Evolutionary conservation across 2,888 invertebrate species (phyloP).

Genomic region (Chrysomela aeneicollis): DNA sequence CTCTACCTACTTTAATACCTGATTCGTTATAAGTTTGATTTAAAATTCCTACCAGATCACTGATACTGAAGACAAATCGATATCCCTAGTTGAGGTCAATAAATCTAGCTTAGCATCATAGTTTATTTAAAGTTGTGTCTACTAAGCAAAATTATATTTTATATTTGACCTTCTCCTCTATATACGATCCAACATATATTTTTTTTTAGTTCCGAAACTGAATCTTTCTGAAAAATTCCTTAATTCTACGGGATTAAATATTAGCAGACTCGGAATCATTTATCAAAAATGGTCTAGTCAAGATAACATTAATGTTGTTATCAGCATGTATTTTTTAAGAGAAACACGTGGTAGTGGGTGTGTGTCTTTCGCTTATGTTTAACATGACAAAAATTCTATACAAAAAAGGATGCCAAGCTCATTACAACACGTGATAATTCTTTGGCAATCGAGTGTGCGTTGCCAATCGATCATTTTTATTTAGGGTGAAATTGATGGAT

Average conservation of each 20-base stretch:
- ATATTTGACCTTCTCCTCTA: too few species aligned
- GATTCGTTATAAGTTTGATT: too few species aligned
- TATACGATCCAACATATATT: too few species aligned
- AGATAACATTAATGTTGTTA: slow-evolving; percentile 43
- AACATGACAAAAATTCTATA: slow-evolving; percentile 57
- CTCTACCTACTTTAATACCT: too few species aligned
- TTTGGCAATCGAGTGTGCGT: slow-evolving; percentile 60
- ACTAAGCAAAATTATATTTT: too few species aligned
- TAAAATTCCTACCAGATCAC: too few species aligned
- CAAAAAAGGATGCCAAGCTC: slow-evolving; percentile 40
- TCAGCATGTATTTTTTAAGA: slow-evolving; percentile 39
- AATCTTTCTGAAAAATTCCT: neutral
- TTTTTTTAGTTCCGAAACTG: too few species aligned
- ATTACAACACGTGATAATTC: slow-evolving; percentile 57
- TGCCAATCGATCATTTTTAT: slow-evolving; percentile 61
- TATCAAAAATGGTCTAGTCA: slow-evolving; percentile 23
- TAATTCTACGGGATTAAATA: neutral
- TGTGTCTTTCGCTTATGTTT: slow-evolving; percentile 44
- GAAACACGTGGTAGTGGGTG: slow-evolving; percentile 54
- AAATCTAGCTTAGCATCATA: too few species aligned
- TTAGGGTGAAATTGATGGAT: slow-evolving; percentile 55
- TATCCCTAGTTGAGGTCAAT: too few species aligned
- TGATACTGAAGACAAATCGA: too few species aligned
- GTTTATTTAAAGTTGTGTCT: too few species aligned
- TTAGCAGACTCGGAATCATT: neutral